Conservation (phyloP, 2,797 vertebrate species). For the Prunella strophiata region DNA sequence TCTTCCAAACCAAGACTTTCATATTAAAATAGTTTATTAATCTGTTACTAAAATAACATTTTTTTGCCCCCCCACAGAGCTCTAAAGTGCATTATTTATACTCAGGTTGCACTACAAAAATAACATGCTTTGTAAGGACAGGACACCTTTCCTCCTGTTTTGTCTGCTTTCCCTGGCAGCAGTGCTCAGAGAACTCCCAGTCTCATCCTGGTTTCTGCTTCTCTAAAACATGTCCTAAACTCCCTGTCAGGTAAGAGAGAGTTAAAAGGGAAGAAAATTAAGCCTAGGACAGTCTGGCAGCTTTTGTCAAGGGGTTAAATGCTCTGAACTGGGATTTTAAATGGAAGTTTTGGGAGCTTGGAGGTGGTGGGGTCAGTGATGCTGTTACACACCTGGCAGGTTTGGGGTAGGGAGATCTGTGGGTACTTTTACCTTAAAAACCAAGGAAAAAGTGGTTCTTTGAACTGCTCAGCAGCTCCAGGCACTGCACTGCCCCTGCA, state of each 20-base stretch:
- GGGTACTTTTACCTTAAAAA: neutral
- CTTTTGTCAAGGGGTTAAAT: neutral
- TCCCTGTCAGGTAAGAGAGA: neutral
- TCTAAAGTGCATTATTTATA: conserved; percentile 73
- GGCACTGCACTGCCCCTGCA: neutral
- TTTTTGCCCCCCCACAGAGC: rapidly evolving
- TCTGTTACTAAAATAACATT: conserved; percentile 69
- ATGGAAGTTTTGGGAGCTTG: neutral
- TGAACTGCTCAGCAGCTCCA: neutral
- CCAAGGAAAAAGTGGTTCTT: neutral
- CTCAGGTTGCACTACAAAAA: conserved; percentile 17
- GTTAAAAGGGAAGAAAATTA: neutral
- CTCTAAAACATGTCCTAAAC: neutral
- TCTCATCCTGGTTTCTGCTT: neutral
- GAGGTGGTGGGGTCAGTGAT: neutral
- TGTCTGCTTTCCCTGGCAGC: neutral
- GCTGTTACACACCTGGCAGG: neutral
- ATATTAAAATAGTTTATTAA: conserved; percentile 82
- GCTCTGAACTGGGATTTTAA: neutral
- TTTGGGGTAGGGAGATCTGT: neutral
- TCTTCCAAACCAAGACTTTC: conserved; percentile 8
- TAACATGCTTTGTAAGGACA: conserved; percentile 16
- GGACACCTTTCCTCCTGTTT: neutral
- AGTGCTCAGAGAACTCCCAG: neutral
- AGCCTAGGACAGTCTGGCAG: neutral